Percentiles rank a stretch among this genome's conserved stretches.
These are phyloP conservation scores for Caerostris extrusa DNA, from an alignment of 1,140 invertebrate species.

Conservation along the genomic window DNA sequence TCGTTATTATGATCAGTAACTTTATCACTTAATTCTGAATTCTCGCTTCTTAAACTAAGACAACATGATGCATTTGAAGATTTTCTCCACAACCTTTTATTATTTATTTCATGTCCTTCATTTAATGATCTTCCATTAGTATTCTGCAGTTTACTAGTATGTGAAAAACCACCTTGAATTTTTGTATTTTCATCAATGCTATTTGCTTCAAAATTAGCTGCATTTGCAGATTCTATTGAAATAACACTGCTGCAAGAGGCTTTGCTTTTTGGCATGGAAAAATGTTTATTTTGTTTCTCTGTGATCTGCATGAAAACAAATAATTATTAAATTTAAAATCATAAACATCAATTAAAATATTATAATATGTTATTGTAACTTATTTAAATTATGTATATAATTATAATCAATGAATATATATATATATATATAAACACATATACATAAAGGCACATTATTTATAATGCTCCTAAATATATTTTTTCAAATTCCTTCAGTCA, in stretches of 20 bases:
- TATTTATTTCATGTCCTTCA: neutral
- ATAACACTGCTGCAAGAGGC: neutral
- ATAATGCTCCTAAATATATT: no score
- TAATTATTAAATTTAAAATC: no score
- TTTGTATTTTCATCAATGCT: neutral
- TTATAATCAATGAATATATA: no score
- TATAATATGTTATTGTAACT: no score
- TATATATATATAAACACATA: no score
- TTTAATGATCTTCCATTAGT: neutral
- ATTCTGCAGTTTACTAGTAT: neutral
- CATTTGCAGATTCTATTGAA: neutral
- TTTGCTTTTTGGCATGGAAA: neutral
- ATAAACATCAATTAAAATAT: no score
- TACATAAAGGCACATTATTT: no score
- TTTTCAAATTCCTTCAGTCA: no score
- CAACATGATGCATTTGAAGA: neutral
- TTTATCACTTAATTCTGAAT: neutral
- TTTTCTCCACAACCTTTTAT: neutral
- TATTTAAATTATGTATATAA: no score
- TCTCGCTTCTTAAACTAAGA: neutral
- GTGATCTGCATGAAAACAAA: no score
- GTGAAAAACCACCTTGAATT: neutral
- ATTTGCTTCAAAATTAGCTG: neutral
- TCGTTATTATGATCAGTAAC: neutral
- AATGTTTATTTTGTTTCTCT: no score